Evolutionary conservation across 2,888 invertebrate species (phyloP), one percentile per base, ranked within the genome.

Genomic region (Erynnis tages): DNA sequence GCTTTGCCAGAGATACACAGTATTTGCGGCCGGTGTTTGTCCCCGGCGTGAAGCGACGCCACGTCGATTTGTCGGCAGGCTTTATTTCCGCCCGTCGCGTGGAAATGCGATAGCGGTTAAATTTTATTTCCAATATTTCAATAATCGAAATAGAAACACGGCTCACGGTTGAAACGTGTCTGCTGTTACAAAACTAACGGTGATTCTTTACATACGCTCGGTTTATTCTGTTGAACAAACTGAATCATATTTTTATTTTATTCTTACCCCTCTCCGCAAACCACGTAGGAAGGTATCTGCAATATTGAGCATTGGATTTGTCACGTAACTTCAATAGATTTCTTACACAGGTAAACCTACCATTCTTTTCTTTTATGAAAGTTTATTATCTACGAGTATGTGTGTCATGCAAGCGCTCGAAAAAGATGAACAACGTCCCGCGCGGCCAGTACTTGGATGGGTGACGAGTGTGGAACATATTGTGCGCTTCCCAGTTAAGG

Each of bases 21-120:
- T 41, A 43, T 49, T 49, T 49, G 40, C 19, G 41, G 49, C 17
- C 41, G 49, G 49, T 57, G 57, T 59, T 54, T 57, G 55, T 55
- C 57, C 53, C 34, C 53, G 54, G 41, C 49, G 45, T 37, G 53
- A 35, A 44, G 55, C 55, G 34, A 47, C 38, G 61, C 59, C 57
- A 58, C 63, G 70, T 70, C 70, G 73, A 73, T 74, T 71, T 72
- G 76, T 75, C 73, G 77, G 71, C 79, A 73, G 72, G 79, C 76
- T 85, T 84, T 83, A 88, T 87, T 86, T 87, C 85, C 86, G 84
- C 71, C 73, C 74, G 85, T 84, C 85, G 78, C 76, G 72, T 78
- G 77, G 76, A 79, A 82, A 82, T 76, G 68, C 78, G 84, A 84
- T 85, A 84, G 73, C 72, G 41, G 73, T 76, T 76, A 79, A 80